Percentiles rank a stretch among this genome's conserved stretches.
Conservation (phyloP, 2,113 vertebrate species). For the Ciconia maguari region DNA sequence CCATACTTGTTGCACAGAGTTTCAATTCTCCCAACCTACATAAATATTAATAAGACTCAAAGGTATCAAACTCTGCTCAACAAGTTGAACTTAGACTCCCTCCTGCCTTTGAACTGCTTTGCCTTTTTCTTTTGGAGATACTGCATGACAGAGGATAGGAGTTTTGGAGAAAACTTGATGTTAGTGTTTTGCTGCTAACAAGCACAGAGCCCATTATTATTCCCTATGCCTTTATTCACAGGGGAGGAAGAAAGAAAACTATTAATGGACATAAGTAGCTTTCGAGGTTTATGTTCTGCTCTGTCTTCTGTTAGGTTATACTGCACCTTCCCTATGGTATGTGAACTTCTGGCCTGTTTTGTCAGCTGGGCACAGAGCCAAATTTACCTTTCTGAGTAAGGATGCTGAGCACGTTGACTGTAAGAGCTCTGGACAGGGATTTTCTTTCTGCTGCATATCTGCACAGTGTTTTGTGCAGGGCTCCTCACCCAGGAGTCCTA, state of each 20-base stretch:
- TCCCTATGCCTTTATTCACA: constrained; percentile 12
- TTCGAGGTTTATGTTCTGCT: background rate
- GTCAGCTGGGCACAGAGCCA: background rate
- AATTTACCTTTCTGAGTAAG: background rate
- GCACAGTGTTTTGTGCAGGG: background rate
- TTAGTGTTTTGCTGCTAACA: constrained; percentile 32
- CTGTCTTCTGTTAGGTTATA: background rate
- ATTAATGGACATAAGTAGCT: constrained; percentile 5
- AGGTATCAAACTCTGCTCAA: constrained; percentile 33
- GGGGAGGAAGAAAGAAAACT: background rate
- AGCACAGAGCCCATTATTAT: constrained; percentile 20
- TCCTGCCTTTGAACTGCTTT: constrained; percentile 37
- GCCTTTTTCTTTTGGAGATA: constrained; percentile 7
- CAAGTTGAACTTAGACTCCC: constrained; percentile 23
- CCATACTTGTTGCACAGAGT: background rate
- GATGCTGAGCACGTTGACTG: background rate
- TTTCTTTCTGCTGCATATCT: background rate
- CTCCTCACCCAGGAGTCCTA: background rate
- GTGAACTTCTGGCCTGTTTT: constrained; percentile 22
- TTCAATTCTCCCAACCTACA: background rate
- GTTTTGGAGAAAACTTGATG: background rate
- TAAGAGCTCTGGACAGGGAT: background rate
- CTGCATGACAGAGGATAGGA: background rate
- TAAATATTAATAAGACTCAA: constrained; percentile 40
- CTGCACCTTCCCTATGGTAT: background rate